phyloP scores from a whole-genome alignment of 2,113 vertebrate genomes.

The Cavia porcellus region DNA sequence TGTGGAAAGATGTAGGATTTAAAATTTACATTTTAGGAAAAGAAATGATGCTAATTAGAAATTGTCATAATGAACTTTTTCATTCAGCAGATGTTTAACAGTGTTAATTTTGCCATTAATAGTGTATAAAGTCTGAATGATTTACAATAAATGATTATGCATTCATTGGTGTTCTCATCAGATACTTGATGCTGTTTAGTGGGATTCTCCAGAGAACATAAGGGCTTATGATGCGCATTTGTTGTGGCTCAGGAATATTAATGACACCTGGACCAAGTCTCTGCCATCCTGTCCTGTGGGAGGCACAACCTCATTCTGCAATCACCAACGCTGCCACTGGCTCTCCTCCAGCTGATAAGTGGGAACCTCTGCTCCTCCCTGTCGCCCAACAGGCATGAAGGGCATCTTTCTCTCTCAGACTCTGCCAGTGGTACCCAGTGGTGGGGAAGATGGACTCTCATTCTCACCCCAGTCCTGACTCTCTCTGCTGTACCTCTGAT shows the following conservation, averaged over 20 bases:
- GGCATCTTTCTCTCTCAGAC: background rate
- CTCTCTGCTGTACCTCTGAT: background rate
- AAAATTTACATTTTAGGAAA: conserved; percentile 68
- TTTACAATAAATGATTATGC: conserved; percentile 87
- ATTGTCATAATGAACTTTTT: conserved; percentile 85
- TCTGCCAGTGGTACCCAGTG: background rate
- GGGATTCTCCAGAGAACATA: background rate
- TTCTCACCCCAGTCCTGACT: background rate
- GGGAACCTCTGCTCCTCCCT: background rate
- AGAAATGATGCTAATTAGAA: conserved; percentile 73
- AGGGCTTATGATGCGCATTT: background rate
- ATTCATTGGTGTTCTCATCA: conserved; percentile 59
- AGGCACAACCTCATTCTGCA: background rate
- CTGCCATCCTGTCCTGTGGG: no score
- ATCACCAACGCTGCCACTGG: background rate
- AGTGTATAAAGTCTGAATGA: conserved; percentile 84
- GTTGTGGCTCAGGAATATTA: background rate
- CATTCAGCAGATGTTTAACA: conserved; percentile 82
- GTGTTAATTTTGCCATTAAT: conserved; percentile 86
- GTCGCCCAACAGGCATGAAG: background rate
- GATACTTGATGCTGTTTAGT: background rate
- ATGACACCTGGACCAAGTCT: background rate
- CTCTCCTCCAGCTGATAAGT: background rate
- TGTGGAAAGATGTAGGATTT: conserved; percentile 77
- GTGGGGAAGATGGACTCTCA: background rate